A percentile compares a stretch with the other conserved stretches of the same genome.
Evolutionary conservation across 2,113 vertebrate genomes (phyloP).

Genomic region (Nipponia nippon): DNA sequence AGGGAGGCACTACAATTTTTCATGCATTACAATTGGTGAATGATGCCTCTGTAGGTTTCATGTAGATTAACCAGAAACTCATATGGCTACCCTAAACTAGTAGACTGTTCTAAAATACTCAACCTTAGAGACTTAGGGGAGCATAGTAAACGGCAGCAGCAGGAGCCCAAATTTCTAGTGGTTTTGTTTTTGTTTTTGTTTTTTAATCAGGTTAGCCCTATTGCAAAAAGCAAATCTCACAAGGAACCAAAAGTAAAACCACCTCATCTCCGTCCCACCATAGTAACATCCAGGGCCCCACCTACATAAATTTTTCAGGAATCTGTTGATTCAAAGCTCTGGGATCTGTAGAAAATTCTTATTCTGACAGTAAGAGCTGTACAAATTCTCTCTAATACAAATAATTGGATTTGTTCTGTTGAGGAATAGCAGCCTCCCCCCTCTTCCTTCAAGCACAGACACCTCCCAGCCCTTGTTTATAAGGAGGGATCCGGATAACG

Average conservation of each 20-base stretch:
- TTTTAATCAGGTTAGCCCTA: not conserved
- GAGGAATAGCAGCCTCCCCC: not conserved
- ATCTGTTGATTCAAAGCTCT: slow-evolving; percentile 15
- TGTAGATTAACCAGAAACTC: not conserved
- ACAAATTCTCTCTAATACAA: not conserved
- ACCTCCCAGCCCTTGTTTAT: not conserved
- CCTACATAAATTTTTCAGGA: not conserved
- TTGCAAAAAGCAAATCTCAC: not conserved
- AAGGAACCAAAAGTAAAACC: not conserved
- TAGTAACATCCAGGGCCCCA: not conserved
- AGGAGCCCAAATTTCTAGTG: not conserved
- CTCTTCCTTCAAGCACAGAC: not conserved
- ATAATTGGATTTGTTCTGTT: not conserved
- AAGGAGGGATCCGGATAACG: not conserved
- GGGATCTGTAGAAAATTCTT: not conserved
- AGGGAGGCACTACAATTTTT: not conserved
- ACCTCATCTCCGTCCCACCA: not conserved
- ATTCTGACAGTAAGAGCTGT: not conserved
- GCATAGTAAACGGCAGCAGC: not conserved
- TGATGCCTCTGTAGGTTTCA: not conserved
- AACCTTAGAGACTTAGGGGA: not conserved
- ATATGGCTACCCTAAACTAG: not conserved
- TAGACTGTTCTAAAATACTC: not conserved
- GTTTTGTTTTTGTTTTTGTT: not conserved
- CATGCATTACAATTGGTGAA: not conserved